Conservation (phyloP, 2,888 invertebrate species). For the Andrena chrysosceles region DNA sequence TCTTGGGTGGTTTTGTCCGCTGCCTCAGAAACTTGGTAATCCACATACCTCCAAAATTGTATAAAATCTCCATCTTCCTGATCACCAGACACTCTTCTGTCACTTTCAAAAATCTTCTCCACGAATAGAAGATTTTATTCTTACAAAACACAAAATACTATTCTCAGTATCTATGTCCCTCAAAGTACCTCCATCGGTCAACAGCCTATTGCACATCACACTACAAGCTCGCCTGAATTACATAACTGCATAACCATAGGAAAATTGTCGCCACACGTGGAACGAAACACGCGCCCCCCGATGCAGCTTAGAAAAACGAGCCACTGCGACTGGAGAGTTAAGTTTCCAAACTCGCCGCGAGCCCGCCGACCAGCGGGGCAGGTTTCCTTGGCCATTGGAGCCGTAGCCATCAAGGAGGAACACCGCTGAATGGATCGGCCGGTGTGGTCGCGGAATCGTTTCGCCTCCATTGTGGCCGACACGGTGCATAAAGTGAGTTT, state of each 20-base stretch:
- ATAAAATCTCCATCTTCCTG: too few relatives aligned
- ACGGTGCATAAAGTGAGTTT: constrained; percentile 38
- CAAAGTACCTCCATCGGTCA: too few relatives aligned
- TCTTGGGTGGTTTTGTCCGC: too few relatives aligned
- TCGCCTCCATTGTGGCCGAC: constrained; percentile 49
- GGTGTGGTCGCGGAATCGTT: constrained; percentile 58
- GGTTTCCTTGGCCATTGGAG: constrained; percentile 38
- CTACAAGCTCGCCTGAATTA: neutral
- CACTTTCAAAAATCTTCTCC: too few relatives aligned
- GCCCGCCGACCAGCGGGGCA: constrained; percentile 32
- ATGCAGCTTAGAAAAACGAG: constrained; percentile 15
- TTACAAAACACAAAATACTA: too few relatives aligned
- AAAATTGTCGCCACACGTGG: neutral
- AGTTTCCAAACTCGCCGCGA: constrained; percentile 30
- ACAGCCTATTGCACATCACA: neutral
- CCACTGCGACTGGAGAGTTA: neutral
- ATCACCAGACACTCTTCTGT: too few relatives aligned
- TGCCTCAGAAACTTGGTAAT: too few relatives aligned
- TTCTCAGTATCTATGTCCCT: too few relatives aligned
- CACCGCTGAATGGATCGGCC: constrained; percentile 45
- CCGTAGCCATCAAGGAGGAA: constrained; percentile 8
- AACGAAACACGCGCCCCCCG: neutral
- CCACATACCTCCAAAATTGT: too few relatives aligned
- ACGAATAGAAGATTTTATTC: too few relatives aligned
- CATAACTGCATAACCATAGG: constrained; percentile 5